Evolutionary conservation across 2,888 invertebrate species (phyloP), one percentile per base, ranked within the genome.

Genomic region (Ophraella communa): DNA sequence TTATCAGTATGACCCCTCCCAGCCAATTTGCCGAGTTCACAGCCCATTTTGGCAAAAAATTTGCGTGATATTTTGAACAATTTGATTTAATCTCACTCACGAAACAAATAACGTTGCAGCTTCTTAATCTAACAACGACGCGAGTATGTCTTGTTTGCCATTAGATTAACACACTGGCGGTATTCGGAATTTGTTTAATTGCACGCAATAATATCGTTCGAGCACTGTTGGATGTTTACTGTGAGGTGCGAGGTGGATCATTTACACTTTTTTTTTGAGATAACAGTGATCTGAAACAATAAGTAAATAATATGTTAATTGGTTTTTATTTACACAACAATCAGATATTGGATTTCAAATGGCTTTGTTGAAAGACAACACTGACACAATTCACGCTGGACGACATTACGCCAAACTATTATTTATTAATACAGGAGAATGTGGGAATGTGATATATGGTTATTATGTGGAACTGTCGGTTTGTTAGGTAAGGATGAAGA

Each of bases 21-120:
- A 83, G 89, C 90, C 78, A 91, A 83, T 81, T 91, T 92, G 59
- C 91, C 90, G 76, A 92, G 84, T 84, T 92, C 89, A 83, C 92
- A 92, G 79, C 91, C 92, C 91, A 92, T 91, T 51, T 51, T 51
- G 49, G 49, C 49, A 27, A 51, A 51, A 17, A 51, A 27, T 27
- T 27, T 27, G 11, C 49, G 30, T 20, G 30, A 45, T 45, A 30
- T 42, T 45, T 27, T 45, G 49, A 24, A 51, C 4, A 17, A 27
- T 23, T 39, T 39, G 23, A 23, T 18, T 17, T 1, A 14, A 23
- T 17, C 7, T 21, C 21, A 39, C 42, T 20, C 17, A 18, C 14
- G 49, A 35, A 10, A 33, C 24, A 24, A 30, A 42, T 11, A 23
- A 21, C 2, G 8, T 21, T 14, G 4, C 49, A 8, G 5, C 20